Conservation (phyloP, 2,797 vertebrate genomes). For the Gobio occitaniae region DNA sequence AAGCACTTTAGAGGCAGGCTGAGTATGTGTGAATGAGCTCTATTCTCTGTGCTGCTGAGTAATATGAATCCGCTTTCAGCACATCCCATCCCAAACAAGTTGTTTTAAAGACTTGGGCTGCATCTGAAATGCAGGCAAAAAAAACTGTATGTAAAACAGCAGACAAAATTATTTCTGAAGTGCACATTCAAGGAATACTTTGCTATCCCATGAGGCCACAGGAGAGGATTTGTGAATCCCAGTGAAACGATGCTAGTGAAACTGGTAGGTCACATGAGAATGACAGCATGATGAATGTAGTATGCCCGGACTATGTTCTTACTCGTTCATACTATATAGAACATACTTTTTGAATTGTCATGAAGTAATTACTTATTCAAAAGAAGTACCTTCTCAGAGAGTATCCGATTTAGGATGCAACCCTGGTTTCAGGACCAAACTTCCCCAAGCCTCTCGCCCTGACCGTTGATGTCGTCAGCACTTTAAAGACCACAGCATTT, state of each 20-base stretch:
- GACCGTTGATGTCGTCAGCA: constrained; percentile 49
- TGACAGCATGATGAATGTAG: not conserved
- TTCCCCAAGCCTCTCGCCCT: not conserved
- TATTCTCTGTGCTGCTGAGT: constrained; percentile 17
- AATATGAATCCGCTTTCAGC: constrained; percentile 43
- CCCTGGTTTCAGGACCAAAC: not conserved
- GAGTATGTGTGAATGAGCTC: constrained; percentile 31
- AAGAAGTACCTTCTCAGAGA: not conserved
- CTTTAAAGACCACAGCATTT: constrained; percentile 52
- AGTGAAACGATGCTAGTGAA: not conserved
- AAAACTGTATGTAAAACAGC: not conserved
- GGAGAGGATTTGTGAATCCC: not conserved
- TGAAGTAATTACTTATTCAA: not conserved
- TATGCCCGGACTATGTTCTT: not conserved
- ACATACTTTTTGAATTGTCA: not conserved
- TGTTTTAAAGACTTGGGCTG: not conserved
- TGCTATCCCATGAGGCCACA: not conserved
- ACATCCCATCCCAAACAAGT: constrained; percentile 10
- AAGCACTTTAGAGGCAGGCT: constrained; percentile 41
- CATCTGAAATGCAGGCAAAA: not conserved
- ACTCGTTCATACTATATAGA: not conserved
- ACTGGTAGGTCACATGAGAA: not conserved
- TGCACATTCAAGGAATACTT: not conserved
- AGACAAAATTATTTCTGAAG: not conserved
- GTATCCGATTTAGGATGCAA: not conserved